These are phyloP conservation scores for Drosophila antonietae DNA, from an alignment of 2,888 invertebrate species.

Conservation along the genomic window DNA sequence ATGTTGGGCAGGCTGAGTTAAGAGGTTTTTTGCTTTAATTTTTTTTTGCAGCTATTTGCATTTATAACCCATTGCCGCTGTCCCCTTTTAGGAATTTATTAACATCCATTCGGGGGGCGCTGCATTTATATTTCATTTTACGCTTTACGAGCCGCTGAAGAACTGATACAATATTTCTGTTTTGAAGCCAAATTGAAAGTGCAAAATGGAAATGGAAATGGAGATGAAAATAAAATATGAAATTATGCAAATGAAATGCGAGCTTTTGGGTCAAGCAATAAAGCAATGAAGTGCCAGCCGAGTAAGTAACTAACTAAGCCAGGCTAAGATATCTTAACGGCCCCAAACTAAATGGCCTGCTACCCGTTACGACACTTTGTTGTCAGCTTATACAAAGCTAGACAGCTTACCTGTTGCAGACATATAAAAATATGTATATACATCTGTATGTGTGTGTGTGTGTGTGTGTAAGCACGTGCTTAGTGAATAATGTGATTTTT, in stretches of 20 bases:
- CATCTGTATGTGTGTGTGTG: background rate
- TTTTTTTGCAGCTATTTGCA: constrained; percentile 71
- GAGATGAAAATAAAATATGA: constrained; percentile 38
- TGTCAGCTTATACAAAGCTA: constrained; percentile 14
- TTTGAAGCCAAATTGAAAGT: constrained; percentile 39
- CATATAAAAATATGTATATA: background rate
- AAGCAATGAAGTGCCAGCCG: constrained; percentile 28
- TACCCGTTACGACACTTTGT: constrained; percentile 13
- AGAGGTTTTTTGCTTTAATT: constrained; percentile 60
- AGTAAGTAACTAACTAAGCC: constrained; percentile 38
- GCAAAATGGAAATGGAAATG: constrained; percentile 24
- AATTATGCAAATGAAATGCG: constrained; percentile 73
- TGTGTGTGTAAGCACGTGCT: constrained; percentile 25
- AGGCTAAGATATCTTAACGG: constrained; percentile 20
- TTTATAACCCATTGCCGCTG: constrained; percentile 62
- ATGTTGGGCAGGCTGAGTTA: constrained; percentile 20
- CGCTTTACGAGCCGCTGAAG: constrained; percentile 62
- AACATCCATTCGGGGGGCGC: constrained; percentile 39
- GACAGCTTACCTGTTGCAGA: constrained; percentile 33
- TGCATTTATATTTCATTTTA: constrained; percentile 75
- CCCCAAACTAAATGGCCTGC: constrained; percentile 6
- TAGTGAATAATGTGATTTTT: constrained; percentile 78
- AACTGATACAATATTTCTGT: constrained; percentile 78
- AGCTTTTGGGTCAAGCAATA: constrained; percentile 21
- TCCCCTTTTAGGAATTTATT: constrained; percentile 68